phyloP scores from a whole-genome alignment of 2,888 invertebrate species.

The Mamestra brassicae region DNA sequence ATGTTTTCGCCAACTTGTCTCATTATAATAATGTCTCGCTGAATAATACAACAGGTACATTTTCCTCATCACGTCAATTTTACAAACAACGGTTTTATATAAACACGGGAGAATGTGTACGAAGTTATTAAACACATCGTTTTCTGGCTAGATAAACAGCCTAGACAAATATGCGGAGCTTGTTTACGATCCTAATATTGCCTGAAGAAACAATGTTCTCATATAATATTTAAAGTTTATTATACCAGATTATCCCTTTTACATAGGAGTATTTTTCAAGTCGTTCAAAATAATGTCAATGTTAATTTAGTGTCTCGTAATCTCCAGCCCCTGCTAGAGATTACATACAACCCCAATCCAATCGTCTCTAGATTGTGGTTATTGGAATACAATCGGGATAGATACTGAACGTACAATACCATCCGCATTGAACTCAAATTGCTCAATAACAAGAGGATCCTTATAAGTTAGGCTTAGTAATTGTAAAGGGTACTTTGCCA shows the following conservation, averaged over 20 bases:
- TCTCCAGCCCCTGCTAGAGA: too few species aligned
- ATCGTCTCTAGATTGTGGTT: too few species aligned
- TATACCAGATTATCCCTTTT: background rate
- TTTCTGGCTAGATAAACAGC: conserved; percentile 7
- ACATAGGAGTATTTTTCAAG: background rate
- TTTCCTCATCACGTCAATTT: background rate
- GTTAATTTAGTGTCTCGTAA: too few species aligned
- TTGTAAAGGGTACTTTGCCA: too few species aligned
- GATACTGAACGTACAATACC: too few species aligned
- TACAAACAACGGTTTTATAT: background rate
- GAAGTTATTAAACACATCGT: background rate
- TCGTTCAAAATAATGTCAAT: too few species aligned
- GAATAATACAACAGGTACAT: conserved; percentile 7
- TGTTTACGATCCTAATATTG: background rate
- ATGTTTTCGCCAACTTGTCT: background rate
- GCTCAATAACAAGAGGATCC: too few species aligned
- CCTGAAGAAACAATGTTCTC: background rate
- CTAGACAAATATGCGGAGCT: background rate
- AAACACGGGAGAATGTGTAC: background rate
- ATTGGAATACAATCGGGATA: too few species aligned
- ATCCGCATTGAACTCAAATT: too few species aligned
- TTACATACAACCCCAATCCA: too few species aligned
- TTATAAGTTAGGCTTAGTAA: too few species aligned
- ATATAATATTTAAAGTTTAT: background rate
- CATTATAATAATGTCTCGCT: conserved; percentile 30